Evolutionary conservation across 2,797 vertebrate species (phyloP), one percentile per base, ranked within the genome.

Genomic region (Dromococcyx pavoninus): DNA sequence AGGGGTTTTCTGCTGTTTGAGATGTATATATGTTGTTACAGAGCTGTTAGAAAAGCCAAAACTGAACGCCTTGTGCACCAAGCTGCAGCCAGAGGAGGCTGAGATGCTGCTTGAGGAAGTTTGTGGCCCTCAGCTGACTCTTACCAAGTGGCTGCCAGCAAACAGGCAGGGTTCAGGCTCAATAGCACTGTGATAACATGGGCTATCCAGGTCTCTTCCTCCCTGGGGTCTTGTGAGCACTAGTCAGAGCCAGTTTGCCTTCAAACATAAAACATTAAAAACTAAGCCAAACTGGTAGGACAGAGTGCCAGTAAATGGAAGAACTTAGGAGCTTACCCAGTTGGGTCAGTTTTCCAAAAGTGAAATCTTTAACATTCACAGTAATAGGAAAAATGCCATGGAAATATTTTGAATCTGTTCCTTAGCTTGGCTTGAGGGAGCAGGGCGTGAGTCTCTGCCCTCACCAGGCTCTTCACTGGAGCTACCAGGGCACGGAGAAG

Each of bases 391-490:
- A 61, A 32, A 17, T 28, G 66, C 23, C 10, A 8, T 32, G 13
- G 30, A n/a, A 86, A 43, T 11, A 13, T 15, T 46, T 13, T 73
- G 7, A 86, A 58, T 16, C 9, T 1, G 5, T n/a, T 35, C 64
- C 39, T 84, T 74, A 30, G 41, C 2, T 5, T 28, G 30, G 2
- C 46, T 32, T 83, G 1, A 5, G 10, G 11, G 9, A 41, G 15
- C 7, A 13, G 17, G 61, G 67, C 22, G 19, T 33, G 56, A 77
- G 27, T 3, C 4, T 81, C 50, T 78, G 22, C 17, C 27, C 39
- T 33, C 3, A 32, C 2, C 0, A 1, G 22, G 13, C 7, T 54
- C 5, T 67, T 53, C 24, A 17, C 1, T 30, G 5, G n/a, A 78
- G 16, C 25, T 37, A 74, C 16, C 15, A n/a, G 6, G 24, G 8